phyloP scores from a whole-genome alignment of 2,797 vertebrate species.

The Pseudochirops corinnae region DNA sequence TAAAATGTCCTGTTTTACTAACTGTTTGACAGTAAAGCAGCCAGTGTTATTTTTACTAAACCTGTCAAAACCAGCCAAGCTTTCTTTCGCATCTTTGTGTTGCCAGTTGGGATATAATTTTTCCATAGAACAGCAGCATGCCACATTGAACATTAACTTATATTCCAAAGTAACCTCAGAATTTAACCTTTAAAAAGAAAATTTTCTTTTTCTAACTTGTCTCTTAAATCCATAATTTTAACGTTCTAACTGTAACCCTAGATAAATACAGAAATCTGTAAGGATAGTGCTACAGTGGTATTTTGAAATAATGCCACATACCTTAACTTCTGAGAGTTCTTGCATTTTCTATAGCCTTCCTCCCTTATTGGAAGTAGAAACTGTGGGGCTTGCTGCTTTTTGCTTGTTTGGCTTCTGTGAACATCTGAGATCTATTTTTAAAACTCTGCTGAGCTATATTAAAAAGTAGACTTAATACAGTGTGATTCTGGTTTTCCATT shows the following conservation, averaged over 20 bases:
- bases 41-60: slow-evolving; percentile 26
- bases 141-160: slow-evolving; percentile 30
- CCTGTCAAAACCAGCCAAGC: slow-evolving; percentile 41
- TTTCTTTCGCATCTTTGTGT: slow-evolving; percentile 46
- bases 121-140: slow-evolving; percentile 50
- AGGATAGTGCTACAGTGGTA: slow-evolving; percentile 26
- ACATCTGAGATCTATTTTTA: slow-evolving; percentile 84
- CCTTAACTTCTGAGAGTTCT: slow-evolving; percentile 84
- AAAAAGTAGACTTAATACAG: slow-evolving; percentile 44
- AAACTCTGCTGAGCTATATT: slow-evolving; percentile 41
- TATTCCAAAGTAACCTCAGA: slow-evolving; percentile 51
- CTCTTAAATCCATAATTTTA: slow-evolving; percentile 43
- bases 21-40: slow-evolving; percentile 27
- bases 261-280: slow-evolving; percentile 47
- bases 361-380: slow-evolving; percentile 73
- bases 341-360: slow-evolving; percentile 82
- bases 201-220: slow-evolving; percentile 28
- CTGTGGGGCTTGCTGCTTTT: slow-evolving; percentile 73
- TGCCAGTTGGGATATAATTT: slow-evolving; percentile 59
- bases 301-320: slow-evolving; percentile 65
- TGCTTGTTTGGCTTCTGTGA: slow-evolving; percentile 84
- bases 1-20: slow-evolving; percentile 25
- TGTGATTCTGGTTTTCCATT: slow-evolving; percentile 33
- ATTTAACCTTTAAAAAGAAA: slow-evolving; percentile 42
- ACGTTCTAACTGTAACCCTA: slow-evolving; percentile 48